Percentiles rank a stretch among this genome's conserved stretches.
Conservation (phyloP, 2,113 vertebrate species). For the Ahaetulla prasina region DNA sequence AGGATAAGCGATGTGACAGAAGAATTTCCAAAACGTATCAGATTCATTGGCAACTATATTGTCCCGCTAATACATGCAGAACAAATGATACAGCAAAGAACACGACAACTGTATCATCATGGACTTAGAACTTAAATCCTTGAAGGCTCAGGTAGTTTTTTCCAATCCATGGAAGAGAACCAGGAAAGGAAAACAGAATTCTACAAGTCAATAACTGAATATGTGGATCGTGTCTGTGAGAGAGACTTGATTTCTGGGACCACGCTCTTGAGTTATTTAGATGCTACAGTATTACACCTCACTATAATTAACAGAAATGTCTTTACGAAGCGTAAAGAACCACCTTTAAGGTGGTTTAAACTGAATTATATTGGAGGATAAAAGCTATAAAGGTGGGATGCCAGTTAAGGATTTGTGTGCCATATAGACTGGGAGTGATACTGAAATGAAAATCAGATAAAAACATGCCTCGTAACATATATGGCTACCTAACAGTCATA, state of each 20-base stretch:
- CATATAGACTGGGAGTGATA: not conserved
- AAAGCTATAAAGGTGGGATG: not conserved
- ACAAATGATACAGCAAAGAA: not conserved
- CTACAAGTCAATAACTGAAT: not conserved
- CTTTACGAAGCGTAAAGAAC: not conserved
- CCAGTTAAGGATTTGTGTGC: not conserved
- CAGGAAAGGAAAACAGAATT: not conserved
- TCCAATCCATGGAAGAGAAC: not conserved
- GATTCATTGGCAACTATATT: not conserved
- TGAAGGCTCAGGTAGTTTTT: not conserved
- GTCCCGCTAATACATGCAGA: not conserved
- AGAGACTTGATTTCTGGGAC: not conserved
- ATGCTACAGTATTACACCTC: not conserved
- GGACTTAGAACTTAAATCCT: not conserved
- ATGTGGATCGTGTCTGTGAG: not conserved
- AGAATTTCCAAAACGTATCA: not conserved
- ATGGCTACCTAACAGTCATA: not conserved
- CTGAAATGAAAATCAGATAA: not conserved
- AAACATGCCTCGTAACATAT: not conserved
- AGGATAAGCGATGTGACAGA: not conserved
- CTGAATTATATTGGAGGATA: not conserved
- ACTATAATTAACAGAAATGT: not conserved
- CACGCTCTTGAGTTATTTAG: not conserved
- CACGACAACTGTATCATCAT: not conserved
- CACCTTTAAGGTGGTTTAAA: too few relatives aligned